Conservation (phyloP, 2,888 invertebrate genomes). For the Agrilus biguttatus region DNA sequence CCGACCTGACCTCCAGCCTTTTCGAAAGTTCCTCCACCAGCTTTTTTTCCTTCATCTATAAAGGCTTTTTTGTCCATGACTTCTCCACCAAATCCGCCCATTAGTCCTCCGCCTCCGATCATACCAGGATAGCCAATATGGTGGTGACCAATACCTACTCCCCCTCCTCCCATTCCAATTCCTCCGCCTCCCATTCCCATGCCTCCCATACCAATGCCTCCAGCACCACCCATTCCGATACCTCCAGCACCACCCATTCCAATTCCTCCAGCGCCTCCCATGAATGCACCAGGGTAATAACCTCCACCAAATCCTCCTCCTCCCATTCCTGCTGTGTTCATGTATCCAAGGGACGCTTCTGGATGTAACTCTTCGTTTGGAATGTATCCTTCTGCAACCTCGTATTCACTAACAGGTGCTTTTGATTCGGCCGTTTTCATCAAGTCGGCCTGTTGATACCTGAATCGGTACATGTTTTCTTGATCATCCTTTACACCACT, state of each 20-base stretch:
- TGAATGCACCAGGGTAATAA: slow-evolving; percentile 27
- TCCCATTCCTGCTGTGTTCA: slow-evolving; percentile 17
- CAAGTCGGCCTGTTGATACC: slow-evolving; percentile 27
- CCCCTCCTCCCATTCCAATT: slow-evolving; percentile 10
- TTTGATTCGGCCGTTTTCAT: slow-evolving; percentile 27
- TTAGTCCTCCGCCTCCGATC: slow-evolving; percentile 15
- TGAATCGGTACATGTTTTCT: slow-evolving; percentile 24
- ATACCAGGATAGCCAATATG: slow-evolving; percentile 10
- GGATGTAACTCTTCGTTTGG: slow-evolving; percentile 34
- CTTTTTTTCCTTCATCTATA: slow-evolving; percentile 41
- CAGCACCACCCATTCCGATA: slow-evolving; percentile 7
- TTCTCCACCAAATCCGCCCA: slow-evolving; percentile 16
- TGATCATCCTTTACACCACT: slow-evolving; percentile 7
- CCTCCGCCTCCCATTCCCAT: slow-evolving; percentile 20
- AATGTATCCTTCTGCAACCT: slow-evolving; percentile 37
- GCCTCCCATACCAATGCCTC: slow-evolving; percentile 15
- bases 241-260: slow-evolving; percentile 6
- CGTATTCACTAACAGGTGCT: slow-evolving; percentile 35
- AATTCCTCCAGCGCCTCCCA: slow-evolving; percentile 12
- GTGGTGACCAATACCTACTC: slow-evolving; percentile 4
- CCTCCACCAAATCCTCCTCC: slow-evolving; percentile 21
- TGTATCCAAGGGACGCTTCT: slow-evolving; percentile 4
- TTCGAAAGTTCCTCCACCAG: slow-evolving; percentile 38
- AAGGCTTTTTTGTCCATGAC: slow-evolving; percentile 42
- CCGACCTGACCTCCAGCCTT: slow-evolving; percentile 40